A percentile compares a stretch with the other conserved stretches of the same genome.
These are phyloP conservation scores for Phaenicophaeus curvirostris DNA, from an alignment of 2,797 vertebrate genomes.

Conservation along the genomic window DNA sequence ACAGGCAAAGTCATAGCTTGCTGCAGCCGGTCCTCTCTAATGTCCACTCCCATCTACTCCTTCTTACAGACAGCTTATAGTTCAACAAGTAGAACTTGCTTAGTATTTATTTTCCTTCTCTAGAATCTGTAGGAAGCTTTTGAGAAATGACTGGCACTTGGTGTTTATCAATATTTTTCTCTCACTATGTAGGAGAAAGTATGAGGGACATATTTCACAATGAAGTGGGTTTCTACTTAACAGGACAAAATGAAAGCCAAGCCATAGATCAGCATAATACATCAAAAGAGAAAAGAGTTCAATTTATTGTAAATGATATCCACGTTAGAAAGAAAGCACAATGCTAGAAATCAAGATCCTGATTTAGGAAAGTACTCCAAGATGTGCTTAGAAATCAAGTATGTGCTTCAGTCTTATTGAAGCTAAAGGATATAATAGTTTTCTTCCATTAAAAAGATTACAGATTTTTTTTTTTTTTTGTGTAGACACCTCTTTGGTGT, in stretches of 20 bases:
- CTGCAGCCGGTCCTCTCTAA: too few species aligned
- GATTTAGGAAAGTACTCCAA: slow-evolving; percentile 34
- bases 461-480: background rate
- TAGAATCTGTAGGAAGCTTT: slow-evolving; percentile 52
- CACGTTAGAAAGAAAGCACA: slow-evolving; percentile 49
- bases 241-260: slow-evolving; percentile 77
- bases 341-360: slow-evolving; percentile 18
- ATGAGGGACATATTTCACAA: slow-evolving; percentile 77
- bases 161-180: slow-evolving; percentile 75
- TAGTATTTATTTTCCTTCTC: slow-evolving; percentile 54
- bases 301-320: slow-evolving; percentile 73
- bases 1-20: background rate
- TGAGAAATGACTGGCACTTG: slow-evolving; percentile 72
- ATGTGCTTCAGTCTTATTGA: background rate
- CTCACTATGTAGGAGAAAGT: slow-evolving; percentile 67
- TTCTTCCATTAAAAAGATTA: background rate
- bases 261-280: slow-evolving; percentile 75
- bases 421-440: background rate
- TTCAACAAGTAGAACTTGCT: slow-evolving; percentile 32
- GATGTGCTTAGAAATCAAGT: background rate
- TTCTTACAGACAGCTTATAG: background rate
- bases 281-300: slow-evolving; percentile 70
- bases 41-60: too few species aligned
- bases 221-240: slow-evolving; percentile 80
- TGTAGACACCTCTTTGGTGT: background rate